Percentiles rank a stretch among this genome's conserved stretches.
Evolutionary conservation across 2,113 vertebrate species (phyloP).

Genomic region (Callithrix jacchus): DNA sequence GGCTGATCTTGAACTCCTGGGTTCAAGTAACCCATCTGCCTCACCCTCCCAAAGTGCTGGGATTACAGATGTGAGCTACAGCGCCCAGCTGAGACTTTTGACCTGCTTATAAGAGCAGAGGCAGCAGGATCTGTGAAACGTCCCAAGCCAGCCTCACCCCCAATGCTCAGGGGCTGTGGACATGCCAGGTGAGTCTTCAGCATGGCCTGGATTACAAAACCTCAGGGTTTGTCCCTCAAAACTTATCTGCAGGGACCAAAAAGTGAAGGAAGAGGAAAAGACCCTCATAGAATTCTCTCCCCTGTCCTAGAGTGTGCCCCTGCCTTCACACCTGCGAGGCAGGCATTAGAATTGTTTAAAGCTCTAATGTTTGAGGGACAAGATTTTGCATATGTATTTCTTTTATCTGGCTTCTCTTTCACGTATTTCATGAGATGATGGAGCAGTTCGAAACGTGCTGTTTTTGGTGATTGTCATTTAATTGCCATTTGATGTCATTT

Average conservation of each 20-base stretch:
- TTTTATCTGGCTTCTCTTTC: not conserved
- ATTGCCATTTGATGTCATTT: not conserved
- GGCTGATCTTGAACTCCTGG: too few relatives aligned
- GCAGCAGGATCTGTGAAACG: not conserved
- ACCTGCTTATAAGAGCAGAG: not conserved
- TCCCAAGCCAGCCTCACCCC: not conserved
- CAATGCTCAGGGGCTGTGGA: not conserved
- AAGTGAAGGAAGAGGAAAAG: not conserved
- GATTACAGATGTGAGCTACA: too few relatives aligned
- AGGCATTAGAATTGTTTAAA: not conserved
- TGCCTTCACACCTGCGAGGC: too few relatives aligned
- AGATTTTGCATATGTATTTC: not conserved
- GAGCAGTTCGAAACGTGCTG: not conserved
- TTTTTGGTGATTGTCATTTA: not conserved
- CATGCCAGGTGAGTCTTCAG: not conserved
- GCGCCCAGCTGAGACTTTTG: not conserved
- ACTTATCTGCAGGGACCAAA: not conserved
- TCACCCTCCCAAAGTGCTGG: too few relatives aligned
- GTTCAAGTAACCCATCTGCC: too few relatives aligned
- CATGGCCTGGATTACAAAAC: not conserved
- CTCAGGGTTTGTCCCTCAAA: too few relatives aligned
- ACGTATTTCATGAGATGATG: not conserved
- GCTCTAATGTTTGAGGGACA: not conserved
- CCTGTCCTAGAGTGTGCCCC: too few relatives aligned
- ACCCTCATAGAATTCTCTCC: rapidly evolving